Percentiles rank a stretch among this genome's conserved stretches.
Evolutionary conservation across 2,113 vertebrate species (phyloP).

Genomic region (Alouatta palliata): DNA sequence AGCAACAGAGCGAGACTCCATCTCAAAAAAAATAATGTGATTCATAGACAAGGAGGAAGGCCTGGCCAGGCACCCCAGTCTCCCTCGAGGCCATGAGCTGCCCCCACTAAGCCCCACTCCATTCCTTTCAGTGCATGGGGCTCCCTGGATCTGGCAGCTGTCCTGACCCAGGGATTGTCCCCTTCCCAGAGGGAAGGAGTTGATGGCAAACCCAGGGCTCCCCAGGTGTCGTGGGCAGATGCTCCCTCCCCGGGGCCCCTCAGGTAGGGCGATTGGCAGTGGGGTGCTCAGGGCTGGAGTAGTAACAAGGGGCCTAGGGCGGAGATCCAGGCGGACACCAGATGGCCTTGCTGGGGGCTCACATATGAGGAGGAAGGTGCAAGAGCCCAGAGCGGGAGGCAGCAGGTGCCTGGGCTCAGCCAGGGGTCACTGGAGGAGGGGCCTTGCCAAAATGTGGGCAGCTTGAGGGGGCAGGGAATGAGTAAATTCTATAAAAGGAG

Average conservation of each 20-base stretch:
- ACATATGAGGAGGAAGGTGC: too few species aligned
- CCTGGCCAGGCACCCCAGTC: not conserved
- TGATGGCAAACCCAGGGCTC: too few species aligned
- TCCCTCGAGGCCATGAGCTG: rapidly evolving
- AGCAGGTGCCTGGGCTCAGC: not conserved
- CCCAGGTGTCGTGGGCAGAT: not conserved
- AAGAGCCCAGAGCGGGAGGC: not conserved
- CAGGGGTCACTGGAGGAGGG: rapidly evolving
- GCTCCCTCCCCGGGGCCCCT: too few species aligned
- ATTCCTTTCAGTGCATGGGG: rapidly evolving
- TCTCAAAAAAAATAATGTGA: too few species aligned
- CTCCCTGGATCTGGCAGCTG: rapidly evolving
- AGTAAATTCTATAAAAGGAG: not conserved
- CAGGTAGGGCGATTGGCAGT: rapidly evolving
- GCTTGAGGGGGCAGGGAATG: not conserved
- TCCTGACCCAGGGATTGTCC: rapidly evolving
- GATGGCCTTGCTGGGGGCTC: too few species aligned
- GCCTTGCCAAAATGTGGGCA: not conserved
- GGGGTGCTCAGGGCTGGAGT: not conserved
- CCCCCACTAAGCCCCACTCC: not conserved
- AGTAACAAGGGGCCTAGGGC: rapidly evolving
- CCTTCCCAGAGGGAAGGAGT: not conserved
- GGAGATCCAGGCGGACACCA: rapidly evolving
- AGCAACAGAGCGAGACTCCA: too few species aligned
- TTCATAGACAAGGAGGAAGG: not conserved